Conservation (phyloP, 2,888 invertebrate species). For the Brachyptera putata region DNA sequence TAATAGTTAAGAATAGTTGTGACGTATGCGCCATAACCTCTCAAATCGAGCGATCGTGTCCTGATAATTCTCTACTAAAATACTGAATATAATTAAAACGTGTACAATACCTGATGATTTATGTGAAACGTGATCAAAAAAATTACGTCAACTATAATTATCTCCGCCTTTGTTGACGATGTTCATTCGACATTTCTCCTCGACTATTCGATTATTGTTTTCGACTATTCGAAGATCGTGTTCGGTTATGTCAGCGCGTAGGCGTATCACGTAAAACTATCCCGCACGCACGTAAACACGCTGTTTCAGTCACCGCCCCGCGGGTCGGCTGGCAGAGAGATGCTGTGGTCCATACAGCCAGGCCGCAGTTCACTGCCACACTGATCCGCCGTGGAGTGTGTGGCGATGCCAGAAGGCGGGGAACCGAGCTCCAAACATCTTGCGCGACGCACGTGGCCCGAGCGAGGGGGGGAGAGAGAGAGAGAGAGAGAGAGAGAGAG, state of each 20-base stretch:
- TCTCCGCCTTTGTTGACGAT: too few relatives aligned
- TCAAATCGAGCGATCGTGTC: too few relatives aligned
- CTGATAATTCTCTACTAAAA: not conserved
- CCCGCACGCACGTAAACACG: too few relatives aligned
- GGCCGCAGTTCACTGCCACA: not conserved
- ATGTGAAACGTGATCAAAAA: not conserved
- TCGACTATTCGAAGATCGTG: too few relatives aligned
- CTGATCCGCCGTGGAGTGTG: not conserved
- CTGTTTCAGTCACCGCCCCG: too few relatives aligned
- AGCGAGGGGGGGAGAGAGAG: not conserved
- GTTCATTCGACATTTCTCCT: too few relatives aligned
- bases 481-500: too few relatives aligned
- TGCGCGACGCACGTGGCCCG: not conserved
- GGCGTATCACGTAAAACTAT: too few relatives aligned
- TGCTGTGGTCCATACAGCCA: not conserved
- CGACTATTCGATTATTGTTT: too few relatives aligned
- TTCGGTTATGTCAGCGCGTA: too few relatives aligned
- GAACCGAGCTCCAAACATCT: not conserved
- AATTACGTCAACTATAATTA: not conserved
- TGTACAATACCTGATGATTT: constrained; percentile 8
- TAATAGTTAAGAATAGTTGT: too few relatives aligned
- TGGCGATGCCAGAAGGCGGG: not conserved
- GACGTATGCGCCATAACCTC: too few relatives aligned
- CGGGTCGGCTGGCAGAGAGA: not conserved
- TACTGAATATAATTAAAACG: not conserved